A percentile compares a stretch with the other conserved stretches of the same genome.
Conservation (phyloP, 2,113 vertebrate species). For the Hemichromis elongatus region DNA sequence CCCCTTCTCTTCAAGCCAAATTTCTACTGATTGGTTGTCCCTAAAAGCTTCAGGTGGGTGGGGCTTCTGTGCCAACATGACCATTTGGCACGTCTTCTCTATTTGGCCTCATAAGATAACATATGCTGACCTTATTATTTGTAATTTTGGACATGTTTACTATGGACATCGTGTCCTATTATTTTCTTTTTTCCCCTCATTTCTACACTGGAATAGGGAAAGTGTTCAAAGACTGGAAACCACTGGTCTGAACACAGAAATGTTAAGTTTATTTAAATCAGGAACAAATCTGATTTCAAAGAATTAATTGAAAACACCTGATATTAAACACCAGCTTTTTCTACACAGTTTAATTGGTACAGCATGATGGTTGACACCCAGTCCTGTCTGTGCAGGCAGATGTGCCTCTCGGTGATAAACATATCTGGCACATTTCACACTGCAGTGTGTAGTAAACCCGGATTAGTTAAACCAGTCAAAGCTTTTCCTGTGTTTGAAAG, state of each 20-base stretch:
- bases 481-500: neutral
- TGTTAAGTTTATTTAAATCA: neutral
- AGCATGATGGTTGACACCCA: neutral
- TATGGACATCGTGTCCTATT: neutral
- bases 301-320: neutral
- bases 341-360: neutral
- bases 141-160: neutral
- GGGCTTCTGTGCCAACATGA: neutral
- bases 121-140: neutral
- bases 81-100: neutral
- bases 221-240: neutral
- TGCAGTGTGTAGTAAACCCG: neutral
- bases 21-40: neutral
- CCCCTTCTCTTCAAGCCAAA: neutral
- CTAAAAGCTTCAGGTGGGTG: neutral
- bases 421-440: neutral
- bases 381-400: neutral
- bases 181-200: accelerated
- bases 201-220: neutral
- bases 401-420: neutral
- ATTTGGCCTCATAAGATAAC: neutral
- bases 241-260: neutral
- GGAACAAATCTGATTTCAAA: neutral
- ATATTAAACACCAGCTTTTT: neutral
- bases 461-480: neutral